A percentile compares a stretch with the other conserved stretches of the same genome.
These are phyloP conservation scores for Ciconia stormi DNA, from an alignment of 2,113 vertebrate genomes.

Conservation along the genomic window DNA sequence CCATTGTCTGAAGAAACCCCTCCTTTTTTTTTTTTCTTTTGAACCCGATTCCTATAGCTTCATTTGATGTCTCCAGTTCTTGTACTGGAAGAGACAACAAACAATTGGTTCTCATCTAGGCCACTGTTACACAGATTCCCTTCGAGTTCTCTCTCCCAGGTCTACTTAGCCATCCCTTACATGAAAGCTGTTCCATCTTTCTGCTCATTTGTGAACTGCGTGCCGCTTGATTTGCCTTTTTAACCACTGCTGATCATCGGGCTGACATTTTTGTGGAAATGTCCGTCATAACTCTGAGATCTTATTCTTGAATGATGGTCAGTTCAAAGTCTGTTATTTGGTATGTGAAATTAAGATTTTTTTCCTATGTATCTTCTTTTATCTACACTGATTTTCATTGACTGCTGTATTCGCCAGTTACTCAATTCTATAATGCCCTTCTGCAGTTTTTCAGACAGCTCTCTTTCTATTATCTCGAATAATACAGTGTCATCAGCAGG, in stretches of 20 bases:
- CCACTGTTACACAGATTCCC: not conserved
- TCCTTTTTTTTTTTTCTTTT: not conserved
- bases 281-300: not conserved
- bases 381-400: not conserved
- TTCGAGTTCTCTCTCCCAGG: not conserved
- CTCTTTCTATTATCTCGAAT: not conserved
- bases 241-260: not conserved
- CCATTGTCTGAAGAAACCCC: not conserved
- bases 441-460: not conserved
- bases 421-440: not conserved
- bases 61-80: not conserved
- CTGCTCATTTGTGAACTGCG: not conserved
- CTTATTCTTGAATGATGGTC: not conserved
- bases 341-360: not conserved
- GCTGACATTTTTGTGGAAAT: not conserved
- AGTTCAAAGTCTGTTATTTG: not conserved
- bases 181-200: not conserved
- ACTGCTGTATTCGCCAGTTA: not conserved
- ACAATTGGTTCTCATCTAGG: not conserved
- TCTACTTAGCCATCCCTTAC: not conserved
- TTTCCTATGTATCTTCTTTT: not conserved
- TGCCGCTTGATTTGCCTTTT: not conserved
- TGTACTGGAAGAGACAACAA: not conserved
- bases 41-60: not conserved
- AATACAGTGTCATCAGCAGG: not conserved